Percentiles rank a stretch among this genome's conserved stretches.
phyloP scores from a whole-genome alignment of 1,140 invertebrate genomes.

The Hirudo medicinalis region DNA sequence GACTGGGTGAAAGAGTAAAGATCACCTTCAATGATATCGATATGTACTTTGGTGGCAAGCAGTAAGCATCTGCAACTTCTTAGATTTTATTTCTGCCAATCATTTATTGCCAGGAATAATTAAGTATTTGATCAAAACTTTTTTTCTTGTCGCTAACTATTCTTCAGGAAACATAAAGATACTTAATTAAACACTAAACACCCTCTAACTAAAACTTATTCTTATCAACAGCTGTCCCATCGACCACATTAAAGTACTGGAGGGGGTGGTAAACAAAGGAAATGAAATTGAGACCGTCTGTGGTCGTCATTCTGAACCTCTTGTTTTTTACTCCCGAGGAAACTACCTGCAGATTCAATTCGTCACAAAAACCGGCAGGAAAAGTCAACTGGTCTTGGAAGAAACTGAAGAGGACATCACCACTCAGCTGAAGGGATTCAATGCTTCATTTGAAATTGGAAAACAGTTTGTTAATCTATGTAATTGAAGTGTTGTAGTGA shows the following conservation, averaged over 20 bases:
- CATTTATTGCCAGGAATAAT: too few relatives aligned
- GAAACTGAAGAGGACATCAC: constrained; percentile 60
- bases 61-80: constrained; percentile 54
- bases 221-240: constrained; percentile 72
- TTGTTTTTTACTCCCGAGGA: constrained; percentile 81
- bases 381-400: constrained; percentile 14
- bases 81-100: neutral
- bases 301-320: constrained; percentile 53
- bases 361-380: constrained; percentile 47
- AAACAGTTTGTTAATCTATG: constrained; percentile 90
- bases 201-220: neutral
- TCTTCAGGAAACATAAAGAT: neutral
- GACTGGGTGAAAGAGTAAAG: constrained; percentile 72
- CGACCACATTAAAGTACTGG: constrained; percentile 90
- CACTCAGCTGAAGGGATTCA: constrained; percentile 84
- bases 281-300: constrained; percentile 86
- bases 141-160: neutral
- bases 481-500: too few relatives aligned
- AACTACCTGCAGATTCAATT: constrained; percentile 70
- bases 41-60: constrained; percentile 91
- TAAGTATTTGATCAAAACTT: neutral
- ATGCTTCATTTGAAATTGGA: constrained; percentile 87
- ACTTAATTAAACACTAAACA: neutral
- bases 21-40: constrained; percentile 96
- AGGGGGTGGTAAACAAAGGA: constrained; percentile 69